Conservation (phyloP, 2,113 vertebrate species). For the Actenoides hombroni region DNA sequence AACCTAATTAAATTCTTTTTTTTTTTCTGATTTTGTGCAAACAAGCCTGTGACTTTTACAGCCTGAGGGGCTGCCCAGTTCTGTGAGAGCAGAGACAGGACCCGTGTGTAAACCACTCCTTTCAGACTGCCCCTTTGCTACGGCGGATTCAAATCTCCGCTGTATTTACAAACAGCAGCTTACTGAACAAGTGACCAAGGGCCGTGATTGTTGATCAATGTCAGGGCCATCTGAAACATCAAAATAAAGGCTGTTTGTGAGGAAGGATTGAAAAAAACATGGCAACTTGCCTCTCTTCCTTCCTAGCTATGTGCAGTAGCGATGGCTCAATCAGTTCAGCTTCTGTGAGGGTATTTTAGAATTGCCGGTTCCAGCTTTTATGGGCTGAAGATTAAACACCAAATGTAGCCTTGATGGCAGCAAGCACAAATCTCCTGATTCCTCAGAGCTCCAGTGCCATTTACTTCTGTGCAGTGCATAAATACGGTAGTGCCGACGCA, state of each 20-base stretch:
- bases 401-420: not conserved
- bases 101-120: not conserved
- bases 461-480: not conserved
- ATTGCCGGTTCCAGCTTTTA: not conserved
- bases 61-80: not conserved
- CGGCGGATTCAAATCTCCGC: not conserved
- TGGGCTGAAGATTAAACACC: slow-evolving; percentile 13
- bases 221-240: not conserved
- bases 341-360: not conserved
- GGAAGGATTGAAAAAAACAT: not conserved
- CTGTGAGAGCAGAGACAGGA: not conserved
- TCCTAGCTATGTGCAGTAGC: not conserved
- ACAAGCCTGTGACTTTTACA: not conserved
- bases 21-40: not conserved
- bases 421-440: slow-evolving; percentile 32
- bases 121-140: not conserved
- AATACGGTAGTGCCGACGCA: not conserved
- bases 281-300: not conserved
- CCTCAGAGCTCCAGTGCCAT: not conserved
- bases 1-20: not conserved
- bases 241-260: slow-evolving; percentile 14
- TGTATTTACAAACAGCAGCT: slow-evolving; percentile 37
- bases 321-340: not conserved
- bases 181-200: not conserved
- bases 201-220: not conserved